Conservation (phyloP, 2,113 vertebrate species). For the Suricata suricatta region DNA sequence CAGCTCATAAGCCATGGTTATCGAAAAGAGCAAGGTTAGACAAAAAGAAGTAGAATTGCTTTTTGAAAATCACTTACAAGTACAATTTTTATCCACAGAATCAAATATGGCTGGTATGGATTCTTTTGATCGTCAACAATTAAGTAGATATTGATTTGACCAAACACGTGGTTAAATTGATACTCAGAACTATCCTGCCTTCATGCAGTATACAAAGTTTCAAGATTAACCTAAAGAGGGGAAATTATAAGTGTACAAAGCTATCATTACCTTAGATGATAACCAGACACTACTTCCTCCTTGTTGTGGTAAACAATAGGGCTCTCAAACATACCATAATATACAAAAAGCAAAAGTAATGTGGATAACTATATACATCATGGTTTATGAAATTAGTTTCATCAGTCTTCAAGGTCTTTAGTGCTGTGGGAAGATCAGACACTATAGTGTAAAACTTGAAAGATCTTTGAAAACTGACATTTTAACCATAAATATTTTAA, state of each 20-base stretch:
- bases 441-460: slow-evolving; percentile 80
- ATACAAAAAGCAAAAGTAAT: slow-evolving; percentile 84
- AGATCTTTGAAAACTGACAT: slow-evolving; percentile 79
- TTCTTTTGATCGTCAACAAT: neutral
- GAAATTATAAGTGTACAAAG: slow-evolving; percentile 38
- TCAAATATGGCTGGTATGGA: neutral
- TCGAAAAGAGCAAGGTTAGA: neutral
- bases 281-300: neutral
- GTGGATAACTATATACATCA: neutral
- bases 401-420: slow-evolving; percentile 81
- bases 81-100: neutral
- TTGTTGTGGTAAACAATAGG: slow-evolving; percentile 85
- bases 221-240: neutral
- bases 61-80: neutral
- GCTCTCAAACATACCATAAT: slow-evolving; percentile 89
- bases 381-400: slow-evolving; percentile 73
- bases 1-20: neutral
- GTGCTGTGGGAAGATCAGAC: slow-evolving; percentile 76
- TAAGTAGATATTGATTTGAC: neutral
- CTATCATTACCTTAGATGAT: slow-evolving; percentile 1
- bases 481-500: slow-evolving; percentile 70
- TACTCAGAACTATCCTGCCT: neutral
- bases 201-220: slow-evolving; percentile 9
- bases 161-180: neutral
- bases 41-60: neutral